These are phyloP conservation scores for Chrysomela aeneicollis DNA, from an alignment of 2,888 invertebrate species.

Conservation along the genomic window DNA sequence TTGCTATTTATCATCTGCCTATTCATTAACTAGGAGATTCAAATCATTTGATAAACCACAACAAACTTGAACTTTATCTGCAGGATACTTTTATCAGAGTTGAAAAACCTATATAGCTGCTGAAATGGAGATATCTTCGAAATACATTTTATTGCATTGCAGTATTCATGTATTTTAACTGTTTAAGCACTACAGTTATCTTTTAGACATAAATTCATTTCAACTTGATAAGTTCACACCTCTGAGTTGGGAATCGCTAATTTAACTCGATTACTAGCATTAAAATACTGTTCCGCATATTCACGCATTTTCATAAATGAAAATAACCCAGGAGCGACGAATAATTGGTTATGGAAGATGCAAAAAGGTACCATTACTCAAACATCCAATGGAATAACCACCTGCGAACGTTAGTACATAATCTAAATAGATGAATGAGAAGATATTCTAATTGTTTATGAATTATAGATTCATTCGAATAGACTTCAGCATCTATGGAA, in stretches of 20 bases:
- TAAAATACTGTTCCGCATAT: not conserved
- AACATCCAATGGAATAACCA: not conserved
- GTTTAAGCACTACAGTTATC: conserved; percentile 10
- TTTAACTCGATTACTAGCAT: not conserved
- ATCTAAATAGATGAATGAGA: not conserved
- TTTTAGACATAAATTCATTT: conserved; percentile 16
- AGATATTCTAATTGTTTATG: not conserved
- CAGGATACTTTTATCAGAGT: no score
- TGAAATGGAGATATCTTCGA: no score
- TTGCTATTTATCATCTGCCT: no score
- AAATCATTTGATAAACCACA: no score
- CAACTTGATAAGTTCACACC: conserved; percentile 21
- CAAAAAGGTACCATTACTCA: not conserved
- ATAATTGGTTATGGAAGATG: not conserved
- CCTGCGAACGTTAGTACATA: not conserved
- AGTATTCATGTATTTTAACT: conserved; percentile 12
- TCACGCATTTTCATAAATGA: not conserved
- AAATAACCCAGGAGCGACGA: not conserved
- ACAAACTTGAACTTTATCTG: no score
- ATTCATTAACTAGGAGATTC: no score
- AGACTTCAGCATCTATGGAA: no score
- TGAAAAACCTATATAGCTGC: no score
- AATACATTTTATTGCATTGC: not conserved
- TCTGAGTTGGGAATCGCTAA: conserved; percentile 1
- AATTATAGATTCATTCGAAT: no score